phyloP scores from a whole-genome alignment of 2,797 vertebrate genomes.

The Spondyliosoma cantharus region DNA sequence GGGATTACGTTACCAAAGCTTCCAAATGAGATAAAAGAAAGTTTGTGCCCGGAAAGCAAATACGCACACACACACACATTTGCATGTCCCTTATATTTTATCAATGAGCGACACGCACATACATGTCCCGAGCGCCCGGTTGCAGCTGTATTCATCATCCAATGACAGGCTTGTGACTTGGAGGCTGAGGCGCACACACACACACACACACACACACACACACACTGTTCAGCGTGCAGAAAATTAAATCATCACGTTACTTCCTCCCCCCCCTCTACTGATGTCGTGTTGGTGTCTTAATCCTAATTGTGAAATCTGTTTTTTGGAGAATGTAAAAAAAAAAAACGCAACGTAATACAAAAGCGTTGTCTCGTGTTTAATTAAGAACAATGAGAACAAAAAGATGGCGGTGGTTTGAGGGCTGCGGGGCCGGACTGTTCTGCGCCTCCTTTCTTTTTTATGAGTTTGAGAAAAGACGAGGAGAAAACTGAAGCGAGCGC shows the following conservation, averaged over 20 bases:
- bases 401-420: background rate
- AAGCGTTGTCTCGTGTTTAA: background rate
- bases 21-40: slow-evolving; percentile 35
- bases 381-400: slow-evolving; percentile 6
- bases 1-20: slow-evolving; percentile 28
- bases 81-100: slow-evolving; percentile 24
- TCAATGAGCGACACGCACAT: slow-evolving; percentile 22
- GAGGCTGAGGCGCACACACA: slow-evolving; percentile 29
- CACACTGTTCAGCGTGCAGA: slow-evolving; percentile 67
- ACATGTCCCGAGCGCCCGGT: slow-evolving; percentile 23
- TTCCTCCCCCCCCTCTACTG: slow-evolving; percentile 26
- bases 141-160: slow-evolving; percentile 54
- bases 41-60: slow-evolving; percentile 14
- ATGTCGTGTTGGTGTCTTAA: slow-evolving; percentile 5
- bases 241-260: slow-evolving; percentile 66
- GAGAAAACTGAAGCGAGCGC: slow-evolving; percentile 23
- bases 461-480: slow-evolving; percentile 15
- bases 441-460: slow-evolving; percentile 2
- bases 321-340: slow-evolving; percentile 9
- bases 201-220: slow-evolving; percentile 42
- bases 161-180: slow-evolving; percentile 48
- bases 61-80: background rate
- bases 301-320: slow-evolving; percentile 5
- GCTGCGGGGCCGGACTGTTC: slow-evolving; percentile 31
- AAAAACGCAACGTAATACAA: background rate